Evolutionary conservation across 2,797 vertebrate species (phyloP), one percentile per base, ranked within the genome.

Genomic region (Sebastes aleutianus): DNA sequence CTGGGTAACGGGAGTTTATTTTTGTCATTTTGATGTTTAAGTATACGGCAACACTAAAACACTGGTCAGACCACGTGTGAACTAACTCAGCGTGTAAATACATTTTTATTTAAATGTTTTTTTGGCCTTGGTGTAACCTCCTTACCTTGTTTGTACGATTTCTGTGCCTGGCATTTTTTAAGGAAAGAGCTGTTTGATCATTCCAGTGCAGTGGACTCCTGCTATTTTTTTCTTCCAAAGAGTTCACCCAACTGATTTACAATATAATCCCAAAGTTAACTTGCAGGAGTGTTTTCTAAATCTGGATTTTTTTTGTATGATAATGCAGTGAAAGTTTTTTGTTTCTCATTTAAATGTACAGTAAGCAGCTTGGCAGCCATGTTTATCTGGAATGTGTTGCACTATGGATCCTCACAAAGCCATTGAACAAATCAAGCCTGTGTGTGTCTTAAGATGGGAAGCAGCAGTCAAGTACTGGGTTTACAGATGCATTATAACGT

Each of bases 21-120:
- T 77, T 77, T 69, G 18, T 74, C 26, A 79, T 82, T 90, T 84
- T 82, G 62, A 90, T 71, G 72, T 84, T 86, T 54, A 73, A 85
- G 22, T 74, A 85, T 74, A 83, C 53, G 67, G 83, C 82, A 95
- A 96, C 96, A 96, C 96, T 96, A 96, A 88, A 93, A 92, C 90
- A 91, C 88, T 95, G 92, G 91, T 91, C 70, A 80, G 68, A 82
- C 79, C 75, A 81, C 16, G 85, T 85, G 90, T 85, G 73, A 80
- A 89, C 87, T 92, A 83, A 92, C 84, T 88, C 68, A 20, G 74
- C 56, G 26, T 91, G 91, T 92, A 91, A 79, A 94, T 91, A 94
- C 69, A 59, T 39, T 77, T 92, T 89, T 93, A 95, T 53, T 93
- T 95, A 94, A 93, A 92, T 71, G 62, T 81, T 70, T 61, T 82